Base-by-base conservation (phyloP, 2,888 invertebrate species). In the Pediacus dermestoides region DNA sequence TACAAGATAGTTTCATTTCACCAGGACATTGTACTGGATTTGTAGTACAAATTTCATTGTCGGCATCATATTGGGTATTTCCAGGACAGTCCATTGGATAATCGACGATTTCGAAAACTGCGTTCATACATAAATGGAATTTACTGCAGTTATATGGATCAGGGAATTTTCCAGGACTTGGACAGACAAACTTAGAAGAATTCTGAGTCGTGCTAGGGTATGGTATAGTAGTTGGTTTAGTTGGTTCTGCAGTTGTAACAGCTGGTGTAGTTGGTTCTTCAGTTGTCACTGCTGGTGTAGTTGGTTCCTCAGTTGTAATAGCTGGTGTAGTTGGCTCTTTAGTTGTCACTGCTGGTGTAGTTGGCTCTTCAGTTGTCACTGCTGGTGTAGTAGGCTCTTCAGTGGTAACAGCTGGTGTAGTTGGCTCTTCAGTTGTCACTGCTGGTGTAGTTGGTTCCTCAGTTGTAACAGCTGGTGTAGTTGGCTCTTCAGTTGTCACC, bases 391-490 rank as follows among this genome's bases (percentile, higher is more conserved):
- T 22, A n/a, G 9, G 10, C 18, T 23, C 36, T n/a, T 28, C 6
- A 7, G 26, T 27, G 35, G 13, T 9, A 14, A 36, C 26, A n/a
- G 34, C 11, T 4, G 2, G 7, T 18, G 28, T 15, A 1, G 11
- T 10, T 11, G 30, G 16, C 8, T 53, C 42, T 14, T 48, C 37
- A 25, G 61, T 58, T 32, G 55, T 57, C 12, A 50, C 26, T 16
- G n/a, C n/a, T n/a, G n/a, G n/a, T n/a, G 43, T 28, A 30, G 53
- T 59, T 52, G 67, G 67, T 52, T 73, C 70, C 47, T 14, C 10
- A 11, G 13, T 30, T 30, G 2, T n/a, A 4, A 14, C 30, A 28
- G 37, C 13, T 11, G 30, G 16, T 18, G 12, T 12, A 3, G 11
- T 13, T 4, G 30, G 8, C 7, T 16, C 30, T 4, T 16, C 4